phyloP scores from a whole-genome alignment of 2,113 vertebrate genomes.

The Limanda limanda region DNA sequence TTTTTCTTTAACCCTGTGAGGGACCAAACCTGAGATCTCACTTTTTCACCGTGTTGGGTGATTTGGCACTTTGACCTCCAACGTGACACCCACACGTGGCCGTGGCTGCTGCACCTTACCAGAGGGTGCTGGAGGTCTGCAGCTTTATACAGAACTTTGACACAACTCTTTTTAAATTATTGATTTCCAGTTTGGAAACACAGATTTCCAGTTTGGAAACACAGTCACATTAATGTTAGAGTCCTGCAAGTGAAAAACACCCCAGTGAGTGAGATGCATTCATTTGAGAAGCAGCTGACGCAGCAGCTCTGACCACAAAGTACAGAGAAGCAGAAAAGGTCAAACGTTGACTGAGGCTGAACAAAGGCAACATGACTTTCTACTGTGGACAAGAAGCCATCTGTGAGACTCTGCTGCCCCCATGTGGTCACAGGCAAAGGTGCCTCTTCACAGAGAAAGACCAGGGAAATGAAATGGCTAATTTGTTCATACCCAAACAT shows the following conservation, averaged over 20 bases:
- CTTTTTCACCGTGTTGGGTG: not conserved
- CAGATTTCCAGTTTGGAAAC: not conserved
- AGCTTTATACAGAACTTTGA: not conserved
- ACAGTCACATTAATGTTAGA: not conserved
- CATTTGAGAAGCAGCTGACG: not conserved
- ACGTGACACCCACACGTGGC: too few relatives aligned
- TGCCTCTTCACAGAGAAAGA: not conserved
- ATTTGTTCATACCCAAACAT: not conserved
- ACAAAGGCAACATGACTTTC: not conserved
- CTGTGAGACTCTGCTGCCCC: constrained; percentile 38
- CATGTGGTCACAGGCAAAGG: constrained; percentile 30
- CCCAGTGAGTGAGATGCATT: not conserved
- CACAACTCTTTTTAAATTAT: not conserved
- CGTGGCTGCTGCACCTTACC: not conserved
- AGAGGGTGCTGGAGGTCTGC: not conserved
- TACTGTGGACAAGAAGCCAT: not conserved
- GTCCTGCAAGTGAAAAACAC: not conserved
- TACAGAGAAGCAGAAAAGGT: constrained; percentile 5
- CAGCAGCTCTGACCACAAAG: not conserved
- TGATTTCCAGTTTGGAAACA: too few relatives aligned
- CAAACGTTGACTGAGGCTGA: constrained; percentile 11
- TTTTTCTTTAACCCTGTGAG: constrained; percentile 59
- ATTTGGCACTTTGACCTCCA: not conserved
- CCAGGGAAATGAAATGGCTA: not conserved
- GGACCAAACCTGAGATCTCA: not conserved